Conservation (phyloP, 2,888 invertebrate genomes). For the Tridacna gigas region DNA sequence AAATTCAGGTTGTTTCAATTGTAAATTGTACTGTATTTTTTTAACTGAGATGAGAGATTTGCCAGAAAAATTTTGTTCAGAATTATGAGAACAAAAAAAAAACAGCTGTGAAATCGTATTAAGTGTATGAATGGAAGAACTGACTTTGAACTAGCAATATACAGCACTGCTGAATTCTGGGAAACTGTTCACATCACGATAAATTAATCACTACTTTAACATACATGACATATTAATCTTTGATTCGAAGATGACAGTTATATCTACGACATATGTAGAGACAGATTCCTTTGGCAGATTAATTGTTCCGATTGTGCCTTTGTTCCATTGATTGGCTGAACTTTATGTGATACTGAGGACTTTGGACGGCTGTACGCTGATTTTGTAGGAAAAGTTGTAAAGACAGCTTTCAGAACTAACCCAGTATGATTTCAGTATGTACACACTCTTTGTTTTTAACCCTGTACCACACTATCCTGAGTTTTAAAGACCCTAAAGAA, state of each 20-base stretch:
- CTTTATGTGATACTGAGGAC: constrained; percentile 39
- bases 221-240: constrained; percentile 18
- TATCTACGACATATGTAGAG: constrained; percentile 48
- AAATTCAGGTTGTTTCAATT: too few relatives aligned
- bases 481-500: not conserved
- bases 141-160: too few relatives aligned
- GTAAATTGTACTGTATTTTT: too few relatives aligned
- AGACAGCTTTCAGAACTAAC: constrained; percentile 10
- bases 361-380: not conserved
- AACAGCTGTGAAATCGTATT: too few relatives aligned
- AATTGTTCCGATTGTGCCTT: constrained; percentile 41
- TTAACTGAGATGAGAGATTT: too few relatives aligned
- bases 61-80: too few relatives aligned
- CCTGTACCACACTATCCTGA: not conserved
- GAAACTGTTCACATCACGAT: not conserved
- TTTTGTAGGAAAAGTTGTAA: constrained; percentile 9
- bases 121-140: too few relatives aligned
- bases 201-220: constrained; percentile 30
- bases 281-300: constrained; percentile 47
- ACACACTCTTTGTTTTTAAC: not conserved
- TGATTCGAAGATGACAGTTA: constrained; percentile 36
- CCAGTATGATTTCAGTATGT: constrained; percentile 30
- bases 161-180: not conserved
- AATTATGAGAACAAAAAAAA: too few relatives aligned
- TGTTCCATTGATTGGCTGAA: constrained; percentile 46